phyloP scores from a whole-genome alignment of 2,113 vertebrate species.

The Pachypanchax playfairii region DNA sequence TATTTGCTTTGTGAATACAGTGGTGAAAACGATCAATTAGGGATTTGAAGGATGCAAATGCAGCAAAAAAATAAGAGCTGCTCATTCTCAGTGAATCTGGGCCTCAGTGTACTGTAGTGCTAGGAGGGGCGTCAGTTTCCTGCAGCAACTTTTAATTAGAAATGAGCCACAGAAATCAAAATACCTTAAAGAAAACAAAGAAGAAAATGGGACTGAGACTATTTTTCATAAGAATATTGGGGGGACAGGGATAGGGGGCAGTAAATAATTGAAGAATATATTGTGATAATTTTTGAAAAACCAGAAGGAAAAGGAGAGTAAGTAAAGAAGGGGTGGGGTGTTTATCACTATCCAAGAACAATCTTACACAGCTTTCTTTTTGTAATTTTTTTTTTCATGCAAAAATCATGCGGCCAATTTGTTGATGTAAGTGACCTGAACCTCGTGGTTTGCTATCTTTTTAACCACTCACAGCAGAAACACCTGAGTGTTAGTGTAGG shows the following conservation, averaged over 20 bases:
- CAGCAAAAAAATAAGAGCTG: no score
- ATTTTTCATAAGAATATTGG: conserved; percentile 42
- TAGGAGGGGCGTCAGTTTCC: conserved; percentile 49
- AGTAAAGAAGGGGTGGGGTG: conserved; percentile 56
- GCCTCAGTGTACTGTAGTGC: conserved; percentile 34
- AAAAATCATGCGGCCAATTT: conserved; percentile 99
- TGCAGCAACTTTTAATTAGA: conserved; percentile 50
- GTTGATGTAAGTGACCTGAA: conserved; percentile 98
- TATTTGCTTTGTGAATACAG: no score
- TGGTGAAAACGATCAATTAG: no score
- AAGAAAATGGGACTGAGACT: conserved; percentile 24
- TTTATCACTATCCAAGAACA: conserved; percentile 86
- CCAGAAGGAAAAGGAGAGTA: conserved; percentile 30
- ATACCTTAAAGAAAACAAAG: conserved; percentile 34
- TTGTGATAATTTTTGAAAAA: conserved; percentile 21
- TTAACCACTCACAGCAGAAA: conserved; percentile 83
- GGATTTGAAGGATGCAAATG: no score
- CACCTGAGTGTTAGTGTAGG: conserved; percentile 65
- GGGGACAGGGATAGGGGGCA: background rate
- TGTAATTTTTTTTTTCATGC: conserved; percentile 98
- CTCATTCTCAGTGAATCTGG: no score
- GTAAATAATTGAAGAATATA: conserved; percentile 43
- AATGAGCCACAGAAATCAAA: conserved; percentile 48
- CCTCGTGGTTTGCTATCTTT: conserved; percentile 95
- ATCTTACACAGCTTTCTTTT: conserved; percentile 98